Base-by-base conservation (phyloP, 2,888 invertebrate genomes). In the Bombylius major region DNA sequence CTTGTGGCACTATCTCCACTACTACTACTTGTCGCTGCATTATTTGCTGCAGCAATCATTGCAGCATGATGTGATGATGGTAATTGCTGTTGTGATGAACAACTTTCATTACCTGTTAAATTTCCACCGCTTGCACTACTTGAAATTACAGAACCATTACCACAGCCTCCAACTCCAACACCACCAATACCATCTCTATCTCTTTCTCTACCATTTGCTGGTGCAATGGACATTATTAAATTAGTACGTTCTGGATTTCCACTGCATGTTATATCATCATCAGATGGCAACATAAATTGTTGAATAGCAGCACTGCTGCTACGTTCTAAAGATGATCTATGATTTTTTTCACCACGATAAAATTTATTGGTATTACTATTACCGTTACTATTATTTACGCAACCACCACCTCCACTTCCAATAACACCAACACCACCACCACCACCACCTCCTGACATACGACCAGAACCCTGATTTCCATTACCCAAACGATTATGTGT, bases 1-100 rank as follows among this genome's bases (percentile, higher is more conserved):
- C 79, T 78, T 51, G 80, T 77, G 61, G 79, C 77, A 65, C 76
- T 69, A 66, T 81, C 77, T 65, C 75, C 71, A 6, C 65, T 64
- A 76, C 71, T 65, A 78, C 80, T 65, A 34, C 80, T 80, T 51
- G 60, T 60, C 8, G 62, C 62, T 5, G 58, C 59, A 49, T 23
- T 23, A 23, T 23, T 23, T 51, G 60, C 61, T 9, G 62, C 62
- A 6, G 58, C 59, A 49, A 59, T 62, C 51, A 60, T 59, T 45
- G 62, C 60, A 47, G 55, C 56, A 42, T 13, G 50, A 59, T 60
- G 49, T 56, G 56, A 55, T 52, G 55, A 57, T 62, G 53, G 61
- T 53, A 71, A 59, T 77, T 77, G 53, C 72, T 71, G 8, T 76
- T 75, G 54, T 77, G 77, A 1, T 31, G 42, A 8, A 13, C 13